Evolutionary conservation across 1,140 invertebrate species (phyloP).

Genomic region (Cylas formicarius): DNA sequence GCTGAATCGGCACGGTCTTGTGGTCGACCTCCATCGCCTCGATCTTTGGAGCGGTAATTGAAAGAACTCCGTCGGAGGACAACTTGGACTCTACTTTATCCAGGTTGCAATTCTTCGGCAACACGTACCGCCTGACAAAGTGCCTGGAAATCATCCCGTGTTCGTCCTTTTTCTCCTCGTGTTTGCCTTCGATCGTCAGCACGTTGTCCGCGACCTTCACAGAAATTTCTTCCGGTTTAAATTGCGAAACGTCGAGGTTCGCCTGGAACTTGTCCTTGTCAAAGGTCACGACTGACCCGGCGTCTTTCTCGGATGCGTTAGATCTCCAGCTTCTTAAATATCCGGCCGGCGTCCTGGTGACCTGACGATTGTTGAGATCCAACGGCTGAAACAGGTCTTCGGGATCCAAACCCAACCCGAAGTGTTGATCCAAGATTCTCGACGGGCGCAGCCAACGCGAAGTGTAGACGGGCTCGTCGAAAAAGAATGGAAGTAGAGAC

Average conservation of each 20-base stretch:
- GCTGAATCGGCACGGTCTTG: conserved; percentile 22
- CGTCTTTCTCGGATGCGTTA: conserved; percentile 28
- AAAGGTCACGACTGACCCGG: conserved; percentile 40
- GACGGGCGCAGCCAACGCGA: conserved; percentile 40
- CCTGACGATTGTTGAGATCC: conserved; percentile 20
- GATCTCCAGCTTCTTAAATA: conserved; percentile 50
- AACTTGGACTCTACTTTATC: conserved; percentile 58
- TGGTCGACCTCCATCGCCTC: conserved; percentile 6
- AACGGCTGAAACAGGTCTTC: conserved; percentile 47
- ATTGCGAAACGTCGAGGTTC: conserved; percentile 77
- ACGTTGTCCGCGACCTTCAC: conserved; percentile 70
- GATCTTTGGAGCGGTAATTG: conserved; percentile 52
- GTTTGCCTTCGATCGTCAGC: conserved; percentile 63
- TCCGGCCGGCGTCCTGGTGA: conserved; percentile 26
- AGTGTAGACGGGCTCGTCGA: conserved; percentile 4
- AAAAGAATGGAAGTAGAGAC: conserved; percentile 13
- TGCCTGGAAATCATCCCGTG: conserved; percentile 67
- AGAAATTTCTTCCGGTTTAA: conserved; percentile 72
- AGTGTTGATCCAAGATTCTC: conserved; percentile 53
- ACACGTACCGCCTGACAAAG: conserved; percentile 60
- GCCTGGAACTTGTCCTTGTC: conserved; percentile 60
- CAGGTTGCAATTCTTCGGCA: conserved; percentile 60
- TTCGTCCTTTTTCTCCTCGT: conserved; percentile 67
- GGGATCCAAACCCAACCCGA: conserved; percentile 47
- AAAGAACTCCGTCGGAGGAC: conserved; percentile 68